These are phyloP conservation scores for Danio jaintianensis DNA, from an alignment of 2,797 vertebrate species.

Conservation along the genomic window DNA sequence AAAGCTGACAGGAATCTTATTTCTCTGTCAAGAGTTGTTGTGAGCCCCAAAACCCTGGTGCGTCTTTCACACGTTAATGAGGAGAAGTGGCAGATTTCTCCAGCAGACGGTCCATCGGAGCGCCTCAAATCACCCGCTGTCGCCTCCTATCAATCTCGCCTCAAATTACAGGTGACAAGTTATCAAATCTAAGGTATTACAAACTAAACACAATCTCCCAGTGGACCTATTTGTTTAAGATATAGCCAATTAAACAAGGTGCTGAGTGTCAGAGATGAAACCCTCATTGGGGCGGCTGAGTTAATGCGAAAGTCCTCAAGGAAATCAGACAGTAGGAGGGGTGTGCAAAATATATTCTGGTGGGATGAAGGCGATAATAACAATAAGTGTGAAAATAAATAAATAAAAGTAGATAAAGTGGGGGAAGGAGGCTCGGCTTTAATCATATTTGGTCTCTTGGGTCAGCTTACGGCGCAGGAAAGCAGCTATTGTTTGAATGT, in stretches of 20 bases:
- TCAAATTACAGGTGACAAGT: slow-evolving; percentile 68
- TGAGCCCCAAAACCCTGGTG: slow-evolving; percentile 39
- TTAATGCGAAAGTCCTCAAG: slow-evolving; percentile 62
- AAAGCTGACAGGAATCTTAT: slow-evolving; percentile 60
- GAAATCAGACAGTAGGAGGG: slow-evolving; percentile 46
- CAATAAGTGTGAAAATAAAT: slow-evolving; percentile 44
- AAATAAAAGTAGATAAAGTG: slow-evolving; percentile 24
- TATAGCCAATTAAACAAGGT: slow-evolving; percentile 67
- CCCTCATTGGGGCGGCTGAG: slow-evolving; percentile 43
- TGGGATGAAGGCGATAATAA: slow-evolving; percentile 50
- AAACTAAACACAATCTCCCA: slow-evolving; percentile 65
- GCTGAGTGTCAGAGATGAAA: slow-evolving; percentile 56
- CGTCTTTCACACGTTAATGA: slow-evolving; percentile 46
- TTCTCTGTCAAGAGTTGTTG: slow-evolving; percentile 52
- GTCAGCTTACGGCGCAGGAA: slow-evolving; percentile 58
- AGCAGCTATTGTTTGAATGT: slow-evolving; percentile 63
- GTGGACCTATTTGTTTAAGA: slow-evolving; percentile 63
- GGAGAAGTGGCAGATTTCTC: slow-evolving; percentile 42
- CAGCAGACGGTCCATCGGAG: slow-evolving; percentile 34
- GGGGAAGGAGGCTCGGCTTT: slow-evolving; percentile 50
- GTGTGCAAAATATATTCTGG: slow-evolving; percentile 32
- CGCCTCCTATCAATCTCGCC: slow-evolving; percentile 59
- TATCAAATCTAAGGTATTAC: slow-evolving; percentile 65
- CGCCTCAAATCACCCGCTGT: slow-evolving; percentile 50
- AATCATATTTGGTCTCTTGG: slow-evolving; percentile 59